Base-by-base conservation (phyloP, 35 echinoderm and acorn worm genomes). In the Holothuria glaberrima region DNA sequence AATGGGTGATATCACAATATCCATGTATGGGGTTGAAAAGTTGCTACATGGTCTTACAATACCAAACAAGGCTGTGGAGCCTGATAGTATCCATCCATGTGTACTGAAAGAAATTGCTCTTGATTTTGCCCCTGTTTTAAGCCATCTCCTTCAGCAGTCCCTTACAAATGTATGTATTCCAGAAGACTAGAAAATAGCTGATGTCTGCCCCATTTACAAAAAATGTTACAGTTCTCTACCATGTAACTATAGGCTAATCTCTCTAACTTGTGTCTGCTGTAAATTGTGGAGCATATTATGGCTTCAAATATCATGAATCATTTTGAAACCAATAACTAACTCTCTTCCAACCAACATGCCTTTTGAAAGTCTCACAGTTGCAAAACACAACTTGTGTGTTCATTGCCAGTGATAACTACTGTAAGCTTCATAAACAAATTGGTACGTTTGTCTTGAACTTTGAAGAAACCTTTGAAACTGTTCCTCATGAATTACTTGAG, bases 1-100 rank as follows among this genome's bases (percentile, higher is more conserved):
- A 30, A 67, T 67, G 63, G 29, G 4, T 67, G 63, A 67, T 67
- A 16, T 22, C 3, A 30, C 63, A 3, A 30, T 67, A 22, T 24
- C 63, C 29, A 67, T 30, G 21, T 67, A 67, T 67, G 63, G 63
- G 21, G 63, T 67, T 67, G 63, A 67, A 24, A 67, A 67, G 63
- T 67, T 67, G 63, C 16, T 67, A 30, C 21, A 67, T 6, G 16
- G 63, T 30, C 63, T 67, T 6, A 30, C 4, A 67, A n/a, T n/a
- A n/a, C 3, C 63, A 4, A 67, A 4, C 29, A 67, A 67, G 63
- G 63, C 63, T 67, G 21, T 67, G 63, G 63, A 16, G 21, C 63
- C 63, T 6, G 63, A 67, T 67, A 67, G 16, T 16, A 67, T 67
- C 63, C 63, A 67, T 16, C 63, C 63, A 16, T 67, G 63, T 4